Conservation (phyloP, 1,140 invertebrate species). For the Brachionus calyciflorus region DNA sequence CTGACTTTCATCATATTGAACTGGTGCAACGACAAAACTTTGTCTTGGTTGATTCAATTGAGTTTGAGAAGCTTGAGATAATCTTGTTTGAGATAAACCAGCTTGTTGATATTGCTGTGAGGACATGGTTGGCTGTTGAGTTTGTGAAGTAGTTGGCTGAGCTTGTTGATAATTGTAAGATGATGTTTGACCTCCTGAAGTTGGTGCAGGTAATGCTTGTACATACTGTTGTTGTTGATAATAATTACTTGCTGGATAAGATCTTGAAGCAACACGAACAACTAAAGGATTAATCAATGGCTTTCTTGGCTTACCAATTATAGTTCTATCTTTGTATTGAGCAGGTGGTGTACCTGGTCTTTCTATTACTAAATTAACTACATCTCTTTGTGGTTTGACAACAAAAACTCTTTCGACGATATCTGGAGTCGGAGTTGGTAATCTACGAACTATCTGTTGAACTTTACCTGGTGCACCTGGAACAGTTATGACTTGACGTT, state of each 20-base stretch:
- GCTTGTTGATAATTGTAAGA: conserved; percentile 22
- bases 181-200: background rate
- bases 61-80: background rate
- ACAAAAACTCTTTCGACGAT: conserved; percentile 39
- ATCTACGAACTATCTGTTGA: conserved; percentile 16
- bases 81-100: background rate
- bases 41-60: background rate
- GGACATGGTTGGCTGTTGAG: too few species aligned
- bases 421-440: conserved; percentile 43
- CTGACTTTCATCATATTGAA: conserved; percentile 22
- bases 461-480: conserved; percentile 31
- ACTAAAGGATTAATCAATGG: conserved; percentile 22
- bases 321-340: conserved; percentile 35
- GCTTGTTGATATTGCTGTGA: background rate
- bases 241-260: background rate
- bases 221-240: conserved; percentile 21
- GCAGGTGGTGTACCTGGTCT: conserved; percentile 41
- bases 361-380: conserved; percentile 38
- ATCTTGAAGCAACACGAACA: conserved; percentile 29
- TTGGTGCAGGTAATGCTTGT: conserved; percentile 21
- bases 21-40: conserved; percentile 2
- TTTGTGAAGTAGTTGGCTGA: conserved; percentile 15
- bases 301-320: conserved; percentile 1
- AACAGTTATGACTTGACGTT: conserved; percentile 36
- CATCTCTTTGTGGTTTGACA: conserved; percentile 14